Evolutionary conservation across 2,888 invertebrate genomes (phyloP).

Genomic region (Spatulosminthurus flaviceps): DNA sequence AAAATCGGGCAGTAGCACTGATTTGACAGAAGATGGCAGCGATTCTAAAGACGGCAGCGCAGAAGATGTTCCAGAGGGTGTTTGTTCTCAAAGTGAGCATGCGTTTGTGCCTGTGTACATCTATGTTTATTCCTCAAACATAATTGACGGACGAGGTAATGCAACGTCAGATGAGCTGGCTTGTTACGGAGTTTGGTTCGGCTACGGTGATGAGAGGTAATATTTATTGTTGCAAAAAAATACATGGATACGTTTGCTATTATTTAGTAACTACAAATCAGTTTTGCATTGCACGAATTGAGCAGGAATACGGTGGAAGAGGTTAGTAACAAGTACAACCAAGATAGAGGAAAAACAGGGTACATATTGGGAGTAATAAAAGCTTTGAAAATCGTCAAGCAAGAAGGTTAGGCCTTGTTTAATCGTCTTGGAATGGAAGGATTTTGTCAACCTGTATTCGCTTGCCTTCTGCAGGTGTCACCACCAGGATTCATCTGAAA

Average conservation of each 20-base stretch:
- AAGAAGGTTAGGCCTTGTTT: slow-evolving; percentile 48
- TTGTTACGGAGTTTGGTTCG: slow-evolving; percentile 53
- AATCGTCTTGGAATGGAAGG: background rate
- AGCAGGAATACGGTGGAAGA: slow-evolving; percentile 49
- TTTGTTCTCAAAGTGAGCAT: background rate
- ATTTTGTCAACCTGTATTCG: too few relatives aligned
- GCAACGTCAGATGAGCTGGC: slow-evolving; percentile 24
- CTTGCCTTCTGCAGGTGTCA: background rate
- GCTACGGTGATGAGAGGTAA: slow-evolving; percentile 46
- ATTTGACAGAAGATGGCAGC: background rate
- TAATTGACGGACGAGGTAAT: slow-evolving; percentile 36
- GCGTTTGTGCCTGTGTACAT: slow-evolving; percentile 36
- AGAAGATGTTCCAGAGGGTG: background rate
- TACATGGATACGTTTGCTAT: too few relatives aligned
- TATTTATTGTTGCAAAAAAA: background rate
- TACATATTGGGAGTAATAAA: slow-evolving; percentile 46
- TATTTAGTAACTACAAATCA: too few relatives aligned
- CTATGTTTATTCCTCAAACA: slow-evolving; percentile 32
- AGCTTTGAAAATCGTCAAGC: slow-evolving; percentile 45
- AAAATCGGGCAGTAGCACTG: background rate
- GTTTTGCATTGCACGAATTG: too few relatives aligned
- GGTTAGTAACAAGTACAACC: slow-evolving; percentile 32
- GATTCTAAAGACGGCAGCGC: background rate
- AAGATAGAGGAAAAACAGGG: slow-evolving; percentile 45
- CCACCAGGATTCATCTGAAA: slow-evolving; percentile 39